Conservation (phyloP, 2,113 vertebrate species). For the Brachypodius melanocephalos region DNA sequence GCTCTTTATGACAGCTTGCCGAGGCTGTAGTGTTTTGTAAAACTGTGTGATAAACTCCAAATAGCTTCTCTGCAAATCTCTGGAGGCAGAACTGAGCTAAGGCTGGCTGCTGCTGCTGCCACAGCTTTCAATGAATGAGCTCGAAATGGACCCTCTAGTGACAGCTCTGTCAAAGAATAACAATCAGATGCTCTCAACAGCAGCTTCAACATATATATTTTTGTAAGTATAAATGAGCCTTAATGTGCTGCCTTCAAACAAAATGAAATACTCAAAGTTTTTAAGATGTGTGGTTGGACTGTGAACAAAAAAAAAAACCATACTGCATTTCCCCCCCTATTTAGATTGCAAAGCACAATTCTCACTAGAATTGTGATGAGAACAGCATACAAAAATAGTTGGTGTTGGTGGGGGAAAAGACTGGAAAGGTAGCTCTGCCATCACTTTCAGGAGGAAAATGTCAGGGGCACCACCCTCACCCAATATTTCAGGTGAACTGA, state of each 20-base stretch:
- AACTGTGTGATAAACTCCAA: slow-evolving; percentile 52
- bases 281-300: neutral
- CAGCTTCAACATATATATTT: neutral
- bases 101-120: slow-evolving; percentile 30
- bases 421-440: neutral
- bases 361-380: neutral
- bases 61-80: slow-evolving; percentile 55
- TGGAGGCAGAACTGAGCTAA: slow-evolving; percentile 45
- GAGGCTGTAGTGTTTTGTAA: slow-evolving; percentile 42
- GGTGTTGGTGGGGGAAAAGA: neutral
- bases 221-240: slow-evolving; percentile 2
- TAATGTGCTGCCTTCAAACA: slow-evolving; percentile 15
- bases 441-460: neutral
- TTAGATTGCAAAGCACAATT: slow-evolving; percentile 44
- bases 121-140: slow-evolving; percentile 48
- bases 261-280: neutral
- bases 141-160: slow-evolving; percentile 54
- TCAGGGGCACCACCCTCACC: neutral
- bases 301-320: neutral
- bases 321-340: neutral
- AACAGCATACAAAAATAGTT: slow-evolving; percentile 48
- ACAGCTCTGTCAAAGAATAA: slow-evolving; percentile 61
- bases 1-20: slow-evolving; percentile 35
- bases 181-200: slow-evolving; percentile 17
- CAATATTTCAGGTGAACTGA: neutral